Evolutionary conservation across 2,113 vertebrate genomes (phyloP).

Genomic region (Istiophorus platypterus): DNA sequence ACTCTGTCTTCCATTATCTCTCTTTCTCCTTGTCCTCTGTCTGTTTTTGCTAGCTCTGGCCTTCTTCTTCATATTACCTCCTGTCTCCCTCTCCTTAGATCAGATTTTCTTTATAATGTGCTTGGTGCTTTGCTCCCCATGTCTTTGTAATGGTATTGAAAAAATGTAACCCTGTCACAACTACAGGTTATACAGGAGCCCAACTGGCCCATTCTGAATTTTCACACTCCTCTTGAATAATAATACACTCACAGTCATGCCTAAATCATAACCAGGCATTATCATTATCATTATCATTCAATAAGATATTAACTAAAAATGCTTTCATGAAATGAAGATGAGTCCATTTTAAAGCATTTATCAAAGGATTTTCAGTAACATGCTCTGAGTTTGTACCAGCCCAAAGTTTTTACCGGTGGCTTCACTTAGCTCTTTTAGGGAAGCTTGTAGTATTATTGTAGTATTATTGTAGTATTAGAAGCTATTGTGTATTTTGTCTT

Average conservation of each 20-base stretch:
- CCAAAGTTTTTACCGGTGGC: neutral
- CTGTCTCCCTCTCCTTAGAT: neutral
- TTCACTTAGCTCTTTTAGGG: neutral
- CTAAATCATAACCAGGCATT: neutral
- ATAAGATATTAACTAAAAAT: slow-evolving; percentile 18
- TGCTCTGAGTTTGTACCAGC: neutral
- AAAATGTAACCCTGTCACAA: slow-evolving; percentile 25
- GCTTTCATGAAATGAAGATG: slow-evolving; percentile 17
- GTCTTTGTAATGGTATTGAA: slow-evolving; percentile 3
- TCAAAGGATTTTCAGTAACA: slow-evolving; percentile 2
- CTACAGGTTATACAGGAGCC: slow-evolving; percentile 7
- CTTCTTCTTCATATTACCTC: slow-evolving; percentile 6
- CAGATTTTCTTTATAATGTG: slow-evolving; percentile 28
- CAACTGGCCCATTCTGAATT: neutral
- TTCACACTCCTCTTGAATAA: slow-evolving; percentile 20
- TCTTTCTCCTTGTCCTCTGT: neutral
- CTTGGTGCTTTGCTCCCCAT: neutral
- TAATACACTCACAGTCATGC: neutral
- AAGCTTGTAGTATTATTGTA: too few relatives aligned
- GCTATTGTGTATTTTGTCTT: neutral
- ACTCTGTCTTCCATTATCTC: slow-evolving; percentile 13
- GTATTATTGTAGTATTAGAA: neutral
- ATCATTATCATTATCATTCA: neutral
- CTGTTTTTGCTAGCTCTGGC: neutral
- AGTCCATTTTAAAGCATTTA: neutral